These are phyloP conservation scores for Antitype chi DNA, from an alignment of 2,888 invertebrate species.

Conservation along the genomic window DNA sequence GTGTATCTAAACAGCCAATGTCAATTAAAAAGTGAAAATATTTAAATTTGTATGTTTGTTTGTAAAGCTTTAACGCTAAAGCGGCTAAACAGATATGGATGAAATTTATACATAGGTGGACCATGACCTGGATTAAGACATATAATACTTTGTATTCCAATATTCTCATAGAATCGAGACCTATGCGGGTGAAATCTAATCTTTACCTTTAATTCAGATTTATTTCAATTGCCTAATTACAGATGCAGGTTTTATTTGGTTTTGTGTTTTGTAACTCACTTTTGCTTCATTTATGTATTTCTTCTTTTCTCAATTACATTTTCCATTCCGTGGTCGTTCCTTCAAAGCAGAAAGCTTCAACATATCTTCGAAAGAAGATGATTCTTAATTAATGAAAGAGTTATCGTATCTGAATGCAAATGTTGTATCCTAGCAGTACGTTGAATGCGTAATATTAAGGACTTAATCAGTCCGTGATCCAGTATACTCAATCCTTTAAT, in stretches of 20 bases:
- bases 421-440: not conserved
- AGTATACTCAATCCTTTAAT: constrained; percentile 10
- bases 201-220: not conserved
- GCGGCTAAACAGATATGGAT: no score
- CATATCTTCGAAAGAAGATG: not conserved
- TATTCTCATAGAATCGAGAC: no score
- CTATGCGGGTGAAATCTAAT: no score
- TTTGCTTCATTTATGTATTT: not conserved
- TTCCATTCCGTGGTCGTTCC: not conserved
- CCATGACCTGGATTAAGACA: no score
- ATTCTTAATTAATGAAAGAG: not conserved
- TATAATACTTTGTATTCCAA: no score
- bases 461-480: not conserved
- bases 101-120: no score
- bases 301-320: not conserved
- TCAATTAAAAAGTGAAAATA: no score
- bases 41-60: no score
- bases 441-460: not conserved
- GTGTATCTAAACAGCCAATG: no score
- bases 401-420: not conserved
- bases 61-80: no score
- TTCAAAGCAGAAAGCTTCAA: not conserved
- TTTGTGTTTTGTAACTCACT: not conserved
- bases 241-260: not conserved
- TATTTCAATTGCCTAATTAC: not conserved